These are phyloP conservation scores for Paracentrotus lividus DNA, from an alignment of 53 echinoderm and acorn worm genomes.

Conservation along the genomic window DNA sequence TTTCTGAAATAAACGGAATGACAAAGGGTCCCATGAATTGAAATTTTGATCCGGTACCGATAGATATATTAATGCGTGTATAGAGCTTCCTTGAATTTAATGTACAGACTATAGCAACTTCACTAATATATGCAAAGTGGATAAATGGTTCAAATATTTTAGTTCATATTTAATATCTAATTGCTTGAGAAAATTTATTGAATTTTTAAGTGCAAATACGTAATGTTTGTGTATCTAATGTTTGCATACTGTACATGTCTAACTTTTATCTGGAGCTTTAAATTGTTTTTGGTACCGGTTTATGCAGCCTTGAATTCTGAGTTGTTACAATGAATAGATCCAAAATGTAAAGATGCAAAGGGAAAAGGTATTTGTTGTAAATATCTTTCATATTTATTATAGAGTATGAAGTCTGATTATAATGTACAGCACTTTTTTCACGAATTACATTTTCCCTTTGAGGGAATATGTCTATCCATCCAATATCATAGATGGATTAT, in stretches of 20 bases:
- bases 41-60: too few relatives aligned
- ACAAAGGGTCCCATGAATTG: too few relatives aligned
- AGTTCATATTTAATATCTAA: background rate
- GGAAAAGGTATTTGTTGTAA: background rate
- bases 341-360: background rate
- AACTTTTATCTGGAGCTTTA: too few relatives aligned
- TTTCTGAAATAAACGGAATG: background rate
- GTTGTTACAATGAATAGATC: background rate
- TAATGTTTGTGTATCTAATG: background rate
- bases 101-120: background rate
- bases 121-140: background rate
- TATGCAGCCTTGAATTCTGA: background rate
- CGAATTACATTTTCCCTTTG: background rate
- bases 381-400: background rate
- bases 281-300: background rate
- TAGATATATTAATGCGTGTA: background rate
- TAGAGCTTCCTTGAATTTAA: background rate
- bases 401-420: background rate
- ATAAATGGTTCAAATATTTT: background rate
- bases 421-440: too few relatives aligned
- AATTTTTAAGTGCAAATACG: too few relatives aligned
- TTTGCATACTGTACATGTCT: background rate
- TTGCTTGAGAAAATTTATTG: background rate
- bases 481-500: background rate
- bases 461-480: background rate